Evolutionary conservation across 2,888 invertebrate species (phyloP), one percentile per base, ranked within the genome.

Genomic region (Cryptocephalus moraei): DNA sequence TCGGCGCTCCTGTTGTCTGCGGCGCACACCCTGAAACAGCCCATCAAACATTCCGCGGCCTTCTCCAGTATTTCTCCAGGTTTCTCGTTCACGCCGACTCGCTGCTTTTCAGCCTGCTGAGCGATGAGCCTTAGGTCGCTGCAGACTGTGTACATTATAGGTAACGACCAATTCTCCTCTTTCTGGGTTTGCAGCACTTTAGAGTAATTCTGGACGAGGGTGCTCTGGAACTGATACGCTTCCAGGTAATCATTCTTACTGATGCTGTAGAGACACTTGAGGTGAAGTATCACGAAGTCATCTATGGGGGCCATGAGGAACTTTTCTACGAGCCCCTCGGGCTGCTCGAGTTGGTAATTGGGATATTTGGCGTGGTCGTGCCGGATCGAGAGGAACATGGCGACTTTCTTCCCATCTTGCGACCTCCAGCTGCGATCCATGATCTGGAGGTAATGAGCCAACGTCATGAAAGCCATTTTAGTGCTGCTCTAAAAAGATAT

Each of bases 131-230:
- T 74, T 38, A 99, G 74, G 70, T 99, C 97, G 11, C 92, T 75
- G 61, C 93, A 92, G 10, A 91, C 80, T 0, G 82, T 79, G 63
- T 91, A 91, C 86, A 97, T 89, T 8, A 97, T 79, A 0, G 93
- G 90, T n/a, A 99, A 72, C 57, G 87, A 86, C 97, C 97, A 99
- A 69, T 97, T 97, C 62, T 93, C 93, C 57, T 96, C 96, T 58
- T 91, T 92, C 57, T 90, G 84, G 33, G 80, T 73, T 68, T 93
- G 91, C 42, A 97, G 74, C 45, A 92, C 76, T 66, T 88, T 89
- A 0, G 85, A 84, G 41, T 93, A 82, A 1, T 80, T 75, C 56
- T 88, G 86, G 0, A 89, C 85, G 57, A 89, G 79, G 8, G 77
- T 72, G 56, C 84, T 83, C 65, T 95, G 94, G 53, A 83, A 76